phyloP scores from a whole-genome alignment of 2,797 vertebrate genomes.

The Sciurus vulgaris region DNA sequence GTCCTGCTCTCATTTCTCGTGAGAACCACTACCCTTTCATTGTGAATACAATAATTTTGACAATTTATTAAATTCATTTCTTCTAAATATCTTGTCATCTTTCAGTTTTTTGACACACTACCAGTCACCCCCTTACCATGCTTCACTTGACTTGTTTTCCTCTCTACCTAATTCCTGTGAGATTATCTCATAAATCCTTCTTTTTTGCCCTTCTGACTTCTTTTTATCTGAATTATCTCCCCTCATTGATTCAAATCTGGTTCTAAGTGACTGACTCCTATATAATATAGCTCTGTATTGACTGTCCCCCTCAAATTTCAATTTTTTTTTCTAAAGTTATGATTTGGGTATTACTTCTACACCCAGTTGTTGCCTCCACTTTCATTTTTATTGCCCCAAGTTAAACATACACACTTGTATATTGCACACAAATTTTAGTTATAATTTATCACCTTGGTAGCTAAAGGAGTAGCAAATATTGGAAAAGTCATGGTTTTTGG shows the following conservation, averaged over 20 bases:
- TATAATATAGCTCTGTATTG: neutral
- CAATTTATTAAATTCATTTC: neutral
- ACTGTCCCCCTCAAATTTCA: slow-evolving; percentile 14
- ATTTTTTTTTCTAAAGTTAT: slow-evolving; percentile 14
- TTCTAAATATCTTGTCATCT: neutral
- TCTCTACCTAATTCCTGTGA: neutral
- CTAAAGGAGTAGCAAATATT: neutral
- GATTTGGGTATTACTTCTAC: neutral
- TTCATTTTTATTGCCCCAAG: neutral
- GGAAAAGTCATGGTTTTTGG: neutral
- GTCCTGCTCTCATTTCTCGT: neutral
- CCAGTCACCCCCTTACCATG: neutral
- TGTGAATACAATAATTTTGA: neutral
- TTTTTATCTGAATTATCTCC: slow-evolving; percentile 7
- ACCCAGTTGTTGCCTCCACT: neutral
- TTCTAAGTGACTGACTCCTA: neutral
- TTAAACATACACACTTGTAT: neutral
- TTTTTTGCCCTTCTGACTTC: slow-evolving; percentile 10
- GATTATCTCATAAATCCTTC: neutral
- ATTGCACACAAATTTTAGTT: neutral
- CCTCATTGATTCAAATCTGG: neutral
- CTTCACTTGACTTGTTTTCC: neutral
- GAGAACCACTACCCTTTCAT: neutral
- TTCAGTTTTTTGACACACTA: neutral
- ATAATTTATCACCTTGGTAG: neutral